Evolutionary conservation across 1,140 invertebrate species (phyloP), one percentile per base, ranked within the genome.

Genomic region (Zaprionus africanus): DNA sequence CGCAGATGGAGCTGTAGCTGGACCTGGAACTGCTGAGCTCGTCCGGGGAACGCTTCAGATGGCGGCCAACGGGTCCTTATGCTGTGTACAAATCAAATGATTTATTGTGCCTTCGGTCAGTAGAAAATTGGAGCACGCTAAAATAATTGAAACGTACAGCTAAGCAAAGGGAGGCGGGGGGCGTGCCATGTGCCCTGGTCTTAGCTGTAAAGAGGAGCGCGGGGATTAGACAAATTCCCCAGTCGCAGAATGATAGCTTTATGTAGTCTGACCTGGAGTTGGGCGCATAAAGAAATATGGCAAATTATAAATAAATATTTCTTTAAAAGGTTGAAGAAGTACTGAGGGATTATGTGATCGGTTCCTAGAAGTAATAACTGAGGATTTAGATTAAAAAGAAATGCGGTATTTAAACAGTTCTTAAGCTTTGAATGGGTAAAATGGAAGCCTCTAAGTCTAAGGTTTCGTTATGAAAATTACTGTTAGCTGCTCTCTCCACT

Each of bases 21-120:
- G 46, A 17, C n/a, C 43, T 49, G 43, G 4, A 49, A 11, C n/a
- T 19, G 7, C n/a, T 19, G 19, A 19, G 41, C 41, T 36, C 19
- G 62, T 19, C 51, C 19, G 26, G 54, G 64, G 41, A 58, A n/a
- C 38, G 38, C 24, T 58, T 66, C 54, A 49, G 53, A 53, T 64
- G 38, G 62, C 49, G 51, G 7, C 41, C 41, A 61, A 36, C 5
- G 34, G 5, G 17, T 43, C 7, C 58, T 46, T 28, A 15, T 36
- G 19, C 54, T 31, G 78, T 81, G 81, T 90, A 85, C 81, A 90
- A 90, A 90, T 88, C 85, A 90, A 88, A 88, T 88, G 85, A 88
- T 88, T 88, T 88, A 88, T 88, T 90, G 72, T 71, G 63, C 60
- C 72, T 66, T 56, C 63, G 77, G 67, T 61, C 70, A 60, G 46